These are phyloP conservation scores for Echeneis naucrates DNA, from an alignment of 2,797 vertebrate species.

Conservation along the genomic window DNA sequence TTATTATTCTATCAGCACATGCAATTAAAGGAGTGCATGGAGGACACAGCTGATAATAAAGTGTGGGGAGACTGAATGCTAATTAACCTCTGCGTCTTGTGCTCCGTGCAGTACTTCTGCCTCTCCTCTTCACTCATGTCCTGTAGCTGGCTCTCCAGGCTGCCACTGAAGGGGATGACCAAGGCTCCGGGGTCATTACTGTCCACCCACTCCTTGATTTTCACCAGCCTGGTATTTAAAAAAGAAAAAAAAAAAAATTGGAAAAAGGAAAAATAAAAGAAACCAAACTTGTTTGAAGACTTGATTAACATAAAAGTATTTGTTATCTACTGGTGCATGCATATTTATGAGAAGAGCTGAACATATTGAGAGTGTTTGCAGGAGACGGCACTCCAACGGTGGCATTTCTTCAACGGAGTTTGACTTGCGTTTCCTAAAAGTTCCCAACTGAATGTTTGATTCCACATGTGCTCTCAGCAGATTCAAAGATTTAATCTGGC, in stretches of 20 bases:
- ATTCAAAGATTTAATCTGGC: neutral
- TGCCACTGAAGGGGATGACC: conserved; percentile 95
- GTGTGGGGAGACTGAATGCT: conserved; percentile 98
- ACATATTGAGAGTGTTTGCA: conserved; percentile 82
- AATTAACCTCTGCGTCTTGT: conserved; percentile 99
- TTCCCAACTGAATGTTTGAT: conserved; percentile 20
- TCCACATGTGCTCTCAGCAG: neutral
- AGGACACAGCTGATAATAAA: conserved; percentile 99
- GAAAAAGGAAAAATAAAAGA: conserved; percentile 27
- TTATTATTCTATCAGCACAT: conserved; percentile 99
- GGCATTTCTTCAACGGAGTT: conserved; percentile 54
- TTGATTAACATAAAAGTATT: conserved; percentile 88
- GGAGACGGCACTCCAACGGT: conserved; percentile 87
- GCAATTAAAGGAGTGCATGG: conserved; percentile 99
- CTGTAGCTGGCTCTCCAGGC: conserved; percentile 92
- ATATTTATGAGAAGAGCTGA: conserved; percentile 89
- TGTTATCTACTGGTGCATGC: conserved; percentile 87
- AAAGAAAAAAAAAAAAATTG: neutral
- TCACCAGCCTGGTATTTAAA: conserved; percentile 94
- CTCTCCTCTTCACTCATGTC: conserved; percentile 91
- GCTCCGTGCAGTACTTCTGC: conserved; percentile 93
- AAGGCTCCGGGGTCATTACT: conserved; percentile 91
- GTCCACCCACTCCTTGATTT: conserved; percentile 98
- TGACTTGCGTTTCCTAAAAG: conserved; percentile 32
- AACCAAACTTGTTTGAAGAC: conserved; percentile 82